Conservation (phyloP, 2,113 vertebrate genomes). For the Trichechus manatus region DNA sequence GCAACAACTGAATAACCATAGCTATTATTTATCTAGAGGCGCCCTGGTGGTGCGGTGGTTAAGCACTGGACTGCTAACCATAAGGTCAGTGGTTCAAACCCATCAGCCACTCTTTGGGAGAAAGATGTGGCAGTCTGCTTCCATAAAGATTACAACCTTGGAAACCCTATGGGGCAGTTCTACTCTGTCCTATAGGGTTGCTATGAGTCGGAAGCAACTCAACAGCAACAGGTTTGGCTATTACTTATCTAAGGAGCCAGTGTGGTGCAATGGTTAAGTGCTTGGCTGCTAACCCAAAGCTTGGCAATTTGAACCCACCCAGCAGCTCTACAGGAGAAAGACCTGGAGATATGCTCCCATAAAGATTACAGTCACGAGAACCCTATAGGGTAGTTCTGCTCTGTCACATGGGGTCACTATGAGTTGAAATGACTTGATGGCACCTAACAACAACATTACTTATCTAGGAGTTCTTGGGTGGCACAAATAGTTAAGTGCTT, state of each 20-base stretch:
- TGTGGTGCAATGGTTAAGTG: not conserved
- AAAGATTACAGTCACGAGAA: not conserved
- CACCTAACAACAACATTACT: not conserved
- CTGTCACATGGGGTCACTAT: not conserved
- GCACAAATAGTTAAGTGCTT: not conserved
- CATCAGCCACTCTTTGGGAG: not conserved
- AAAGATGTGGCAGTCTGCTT: not conserved
- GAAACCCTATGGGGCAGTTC: too few species aligned
- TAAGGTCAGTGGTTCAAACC: not conserved
- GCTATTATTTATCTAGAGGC: not conserved
- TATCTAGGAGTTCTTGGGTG: not conserved
- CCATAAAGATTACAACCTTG: too few species aligned
- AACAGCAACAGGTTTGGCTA: not conserved
- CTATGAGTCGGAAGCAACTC: not conserved
- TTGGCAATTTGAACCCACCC: too few species aligned
- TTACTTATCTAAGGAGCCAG: not conserved
- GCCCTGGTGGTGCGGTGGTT: not conserved
- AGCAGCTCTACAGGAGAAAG: too few species aligned
- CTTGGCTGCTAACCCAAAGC: not conserved
- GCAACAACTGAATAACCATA: conserved; percentile 17
- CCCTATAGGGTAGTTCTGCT: not conserved
- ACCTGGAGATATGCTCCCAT: too few species aligned
- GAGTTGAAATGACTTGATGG: not conserved
- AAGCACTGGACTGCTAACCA: not conserved
- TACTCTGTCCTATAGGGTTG: not conserved